Base-by-base conservation (phyloP, 2,888 invertebrate species). In the Drosophila kambysellisi region DNA sequence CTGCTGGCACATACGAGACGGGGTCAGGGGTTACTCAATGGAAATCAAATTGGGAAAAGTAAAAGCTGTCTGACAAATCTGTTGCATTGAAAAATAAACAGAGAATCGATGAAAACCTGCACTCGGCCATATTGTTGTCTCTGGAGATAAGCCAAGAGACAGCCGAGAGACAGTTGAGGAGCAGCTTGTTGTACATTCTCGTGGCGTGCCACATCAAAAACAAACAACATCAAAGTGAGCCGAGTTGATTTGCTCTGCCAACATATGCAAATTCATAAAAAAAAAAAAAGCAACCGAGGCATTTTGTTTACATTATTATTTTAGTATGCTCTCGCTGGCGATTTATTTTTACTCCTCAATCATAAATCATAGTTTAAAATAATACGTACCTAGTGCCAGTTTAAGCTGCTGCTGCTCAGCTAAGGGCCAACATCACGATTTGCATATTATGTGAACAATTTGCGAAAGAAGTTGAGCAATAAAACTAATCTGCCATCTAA, bases 401-500 rank as follows among this genome's bases (percentile, higher is more conserved):
- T 48, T 30, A n/a, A 50, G 65, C 65, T 52, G 62, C 32, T 17
- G 20, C 51, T 29, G 15, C 48, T 50, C 6, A 56, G 17, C 53
- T 43, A 73, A 73, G 79, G 79, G 79, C 67, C 76, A 53, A 74
- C 72, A 71, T 56, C 88, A 83, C 86, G 89, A 86, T 81, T 81
- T 83, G 57, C 79, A 83, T 89, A 86, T 86, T 83, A 90, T 87
- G 87, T 74, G 84, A 87, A 86, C 89, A 81, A 90, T 86, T 86
- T 90, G 87, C 82, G 79, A 35, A 29, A 76, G 88, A 80, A 83
- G 84, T 81, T 89, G 74, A 61, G 74, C 90, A 78, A 90, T 90
- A 90, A 87, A 90, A 84, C 76, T 90, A 87, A 87, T 87, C 87
- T 87, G 17, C 72, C 89, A 87, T 87, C 87, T 87, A 87, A 90